A percentile compares a stretch with the other conserved stretches of the same genome.
These are phyloP conservation scores for Platycercus adscitus DNA, from an alignment of 2,113 vertebrate genomes.

Conservation along the genomic window DNA sequence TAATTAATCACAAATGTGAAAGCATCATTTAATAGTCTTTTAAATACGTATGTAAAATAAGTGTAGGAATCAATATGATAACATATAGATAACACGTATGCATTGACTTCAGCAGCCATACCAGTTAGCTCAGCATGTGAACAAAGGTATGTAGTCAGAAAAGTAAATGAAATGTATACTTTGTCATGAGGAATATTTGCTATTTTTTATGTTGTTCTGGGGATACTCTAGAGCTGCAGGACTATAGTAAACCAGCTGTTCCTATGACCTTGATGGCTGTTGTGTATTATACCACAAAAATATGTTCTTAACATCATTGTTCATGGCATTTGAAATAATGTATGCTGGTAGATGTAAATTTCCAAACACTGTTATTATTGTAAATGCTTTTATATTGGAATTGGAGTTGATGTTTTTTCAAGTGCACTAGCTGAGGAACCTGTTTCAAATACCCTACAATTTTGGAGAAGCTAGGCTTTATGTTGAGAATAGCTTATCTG, in stretches of 20 bases:
- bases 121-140: not conserved
- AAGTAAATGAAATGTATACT: not conserved
- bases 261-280: not conserved
- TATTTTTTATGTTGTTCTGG: not conserved
- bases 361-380: not conserved
- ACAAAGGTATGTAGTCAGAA: fast-evolving
- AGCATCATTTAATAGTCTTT: not conserved
- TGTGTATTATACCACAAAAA: not conserved
- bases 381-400: not conserved
- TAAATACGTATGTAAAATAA: not conserved
- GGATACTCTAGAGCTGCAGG: not conserved
- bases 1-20: not conserved
- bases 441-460: not conserved
- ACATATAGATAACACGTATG: not conserved
- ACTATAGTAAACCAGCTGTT: not conserved
- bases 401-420: not conserved
- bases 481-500: not conserved
- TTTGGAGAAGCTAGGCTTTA: fast-evolving
- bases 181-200: not conserved
- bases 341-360: not conserved
- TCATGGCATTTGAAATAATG: not conserved
- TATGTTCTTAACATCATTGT: not conserved
- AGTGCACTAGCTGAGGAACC: not conserved
- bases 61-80: not conserved
- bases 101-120: not conserved